Evolutionary conservation across 2,113 vertebrate species (phyloP), one percentile per base, ranked within the genome.

Genomic region (Columba livia): DNA sequence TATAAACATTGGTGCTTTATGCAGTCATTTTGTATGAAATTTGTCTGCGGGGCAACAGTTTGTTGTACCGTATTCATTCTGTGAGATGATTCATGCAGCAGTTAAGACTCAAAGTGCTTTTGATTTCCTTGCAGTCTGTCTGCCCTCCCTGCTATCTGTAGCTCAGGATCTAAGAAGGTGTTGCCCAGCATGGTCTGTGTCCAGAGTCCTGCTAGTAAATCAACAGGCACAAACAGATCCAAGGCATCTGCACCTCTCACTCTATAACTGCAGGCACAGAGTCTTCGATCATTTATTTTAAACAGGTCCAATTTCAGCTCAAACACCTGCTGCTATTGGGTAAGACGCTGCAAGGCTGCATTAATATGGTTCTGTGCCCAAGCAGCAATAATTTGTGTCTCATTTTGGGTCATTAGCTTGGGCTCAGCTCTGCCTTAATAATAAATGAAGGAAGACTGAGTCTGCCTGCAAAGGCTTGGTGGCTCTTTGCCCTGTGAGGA

Each of bases 1-100:
- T 93, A 92, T 96, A 97, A 96, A 96, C 93, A 94, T 0, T 64
- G 36, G n/a, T 89, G 70, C 88, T 96, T 93, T 93, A 65, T 61
- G 67, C 90, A 95, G 70, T 93, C 88, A 61, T 79, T 96, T 75
- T 64, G 78, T 96, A 91, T 84, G 58, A 94, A 92, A 84, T 94
- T 87, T 89, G 86, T 95, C 95, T 97, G 91, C 89, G 89, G 83
- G 94, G 80, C 88, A 97, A 23, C 83, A 72, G 65, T 85, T 94
- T 93, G 69, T 88, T 87, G 58, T 42, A 62, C 44, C 28, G 5
- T 69, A 62, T 86, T 96, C 61, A 73, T 94, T 94, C 90, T 65
- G 86, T 86, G 62, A 93, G 94, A 90, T 95, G 93, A 97, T 73
- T 96, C 90, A 94, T 84, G 73, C 77, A 75, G 79, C 92, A 96